Percentiles rank a stretch among this genome's conserved stretches.
phyloP scores from a whole-genome alignment of 2,113 vertebrate species.

The Microtus richardsoni region DNA sequence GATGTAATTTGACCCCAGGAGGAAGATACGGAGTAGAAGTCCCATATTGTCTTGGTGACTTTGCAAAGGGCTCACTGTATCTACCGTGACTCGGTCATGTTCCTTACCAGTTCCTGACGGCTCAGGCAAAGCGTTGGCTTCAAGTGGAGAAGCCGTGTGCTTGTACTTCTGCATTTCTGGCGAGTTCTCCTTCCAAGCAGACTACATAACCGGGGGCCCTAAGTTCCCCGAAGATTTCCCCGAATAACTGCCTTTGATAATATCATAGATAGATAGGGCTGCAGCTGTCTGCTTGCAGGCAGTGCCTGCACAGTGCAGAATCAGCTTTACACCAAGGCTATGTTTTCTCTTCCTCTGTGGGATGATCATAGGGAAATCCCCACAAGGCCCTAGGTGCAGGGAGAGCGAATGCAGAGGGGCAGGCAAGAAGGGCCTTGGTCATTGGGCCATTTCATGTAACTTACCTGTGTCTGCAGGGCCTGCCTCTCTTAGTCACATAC shows the following conservation, averaged over 20 bases:
- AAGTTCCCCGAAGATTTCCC: neutral
- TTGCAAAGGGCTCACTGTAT: slow-evolving; percentile 3
- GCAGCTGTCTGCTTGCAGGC: neutral
- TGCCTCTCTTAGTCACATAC: neutral
- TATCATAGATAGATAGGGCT: neutral
- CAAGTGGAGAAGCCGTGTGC: neutral
- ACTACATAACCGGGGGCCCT: neutral
- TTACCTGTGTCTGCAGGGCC: neutral
- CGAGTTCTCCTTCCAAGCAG: neutral
- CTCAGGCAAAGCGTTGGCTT: neutral
- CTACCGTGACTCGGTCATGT: neutral
- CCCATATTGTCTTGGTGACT: neutral
- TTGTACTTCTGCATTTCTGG: neutral
- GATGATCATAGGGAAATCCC: neutral
- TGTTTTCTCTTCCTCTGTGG: neutral
- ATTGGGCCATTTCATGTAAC: neutral
- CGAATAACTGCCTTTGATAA: neutral
- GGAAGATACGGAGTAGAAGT: neutral
- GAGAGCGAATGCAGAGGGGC: neutral
- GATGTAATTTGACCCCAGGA: slow-evolving; percentile 44
- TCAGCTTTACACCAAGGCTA: neutral
- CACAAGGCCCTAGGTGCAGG: neutral
- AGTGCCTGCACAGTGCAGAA: neutral
- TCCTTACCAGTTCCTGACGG: neutral
- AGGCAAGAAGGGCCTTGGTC: no score